A percentile compares a stretch with the other conserved stretches of the same genome.
Conservation (phyloP, 2,113 vertebrate species). For the Lepisosteus osseus region DNA sequence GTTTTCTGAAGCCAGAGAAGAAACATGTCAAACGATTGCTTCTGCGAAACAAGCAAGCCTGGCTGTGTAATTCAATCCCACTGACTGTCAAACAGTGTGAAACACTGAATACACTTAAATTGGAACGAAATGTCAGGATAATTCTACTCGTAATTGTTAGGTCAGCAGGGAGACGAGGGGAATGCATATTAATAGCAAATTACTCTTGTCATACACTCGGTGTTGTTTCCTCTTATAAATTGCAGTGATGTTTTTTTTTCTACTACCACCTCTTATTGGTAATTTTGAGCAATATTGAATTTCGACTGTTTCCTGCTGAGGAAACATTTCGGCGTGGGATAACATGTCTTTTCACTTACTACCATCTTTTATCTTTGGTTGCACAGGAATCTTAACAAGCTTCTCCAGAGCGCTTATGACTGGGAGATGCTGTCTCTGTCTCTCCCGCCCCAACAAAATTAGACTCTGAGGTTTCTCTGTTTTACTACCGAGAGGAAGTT, state of each 20-base stretch:
- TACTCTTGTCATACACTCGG: background rate
- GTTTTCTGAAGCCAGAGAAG: too few species aligned
- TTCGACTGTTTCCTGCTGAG: background rate
- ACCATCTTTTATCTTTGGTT: conserved; percentile 26
- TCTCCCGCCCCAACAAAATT: too few species aligned
- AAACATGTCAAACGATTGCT: too few species aligned
- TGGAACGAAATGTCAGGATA: conserved; percentile 21
- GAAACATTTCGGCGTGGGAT: conserved; percentile 8
- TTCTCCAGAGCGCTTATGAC: background rate
- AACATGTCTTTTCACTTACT: conserved; percentile 20
- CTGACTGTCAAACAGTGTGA: conserved; percentile 14
- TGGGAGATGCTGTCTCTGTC: background rate
- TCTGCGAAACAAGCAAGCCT: background rate
- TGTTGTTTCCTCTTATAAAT: conserved; percentile 25
- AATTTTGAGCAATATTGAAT: conserved; percentile 5
- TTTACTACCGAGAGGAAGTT: too few species aligned
- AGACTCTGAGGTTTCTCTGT: too few species aligned
- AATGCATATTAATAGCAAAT: conserved; percentile 12
- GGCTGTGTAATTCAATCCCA: background rate
- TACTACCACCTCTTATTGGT: conserved; percentile 7
- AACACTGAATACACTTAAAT: background rate
- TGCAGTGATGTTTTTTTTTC: conserved; percentile 7
- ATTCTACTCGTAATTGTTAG: conserved; percentile 5
- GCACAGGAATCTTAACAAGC: conserved; percentile 17
- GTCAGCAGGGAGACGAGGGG: background rate